Evolutionary conservation across 2,113 vertebrate species (phyloP).

Genomic region (Xenus cinereus): DNA sequence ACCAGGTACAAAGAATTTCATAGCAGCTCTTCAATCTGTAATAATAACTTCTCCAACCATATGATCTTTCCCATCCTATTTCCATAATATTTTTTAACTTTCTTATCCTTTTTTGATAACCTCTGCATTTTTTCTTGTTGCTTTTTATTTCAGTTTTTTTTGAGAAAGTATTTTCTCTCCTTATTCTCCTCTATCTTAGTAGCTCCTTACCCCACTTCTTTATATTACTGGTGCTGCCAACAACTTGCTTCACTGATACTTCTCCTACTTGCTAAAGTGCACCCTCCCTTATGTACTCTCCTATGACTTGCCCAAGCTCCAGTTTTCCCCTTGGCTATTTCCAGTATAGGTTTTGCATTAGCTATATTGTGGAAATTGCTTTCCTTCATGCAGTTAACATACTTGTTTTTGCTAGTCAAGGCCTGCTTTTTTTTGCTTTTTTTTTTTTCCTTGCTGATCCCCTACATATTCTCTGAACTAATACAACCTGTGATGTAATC

Average conservation of each 20-base stretch:
- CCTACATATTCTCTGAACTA: neutral
- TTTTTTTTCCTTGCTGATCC: neutral
- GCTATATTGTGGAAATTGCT: constrained; percentile 6
- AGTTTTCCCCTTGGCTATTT: neutral
- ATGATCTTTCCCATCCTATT: constrained; percentile 13
- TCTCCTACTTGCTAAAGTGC: neutral
- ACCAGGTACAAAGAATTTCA: constrained; percentile 52
- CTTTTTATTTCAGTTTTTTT: neutral
- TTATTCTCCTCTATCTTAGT: neutral
- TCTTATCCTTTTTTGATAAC: constrained; percentile 31
- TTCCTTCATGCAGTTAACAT: constrained; percentile 24
- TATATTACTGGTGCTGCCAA: neutral
- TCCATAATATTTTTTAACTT: constrained; percentile 38
- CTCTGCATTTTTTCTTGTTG: neutral
- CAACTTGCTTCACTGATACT: neutral
- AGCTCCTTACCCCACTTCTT: neutral
- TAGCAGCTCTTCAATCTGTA: constrained; percentile 40
- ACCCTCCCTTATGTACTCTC: neutral
- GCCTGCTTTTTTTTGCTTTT: neutral
- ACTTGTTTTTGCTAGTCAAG: neutral
- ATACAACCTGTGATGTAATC: neutral
- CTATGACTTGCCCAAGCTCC: neutral
- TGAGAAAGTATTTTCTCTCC: neutral
- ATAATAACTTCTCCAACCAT: constrained; percentile 7
- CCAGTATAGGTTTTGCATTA: neutral